Evolutionary conservation across 2,888 invertebrate genomes (phyloP), one percentile per base, ranked within the genome.

Genomic region (Periphyllus acericola): DNA sequence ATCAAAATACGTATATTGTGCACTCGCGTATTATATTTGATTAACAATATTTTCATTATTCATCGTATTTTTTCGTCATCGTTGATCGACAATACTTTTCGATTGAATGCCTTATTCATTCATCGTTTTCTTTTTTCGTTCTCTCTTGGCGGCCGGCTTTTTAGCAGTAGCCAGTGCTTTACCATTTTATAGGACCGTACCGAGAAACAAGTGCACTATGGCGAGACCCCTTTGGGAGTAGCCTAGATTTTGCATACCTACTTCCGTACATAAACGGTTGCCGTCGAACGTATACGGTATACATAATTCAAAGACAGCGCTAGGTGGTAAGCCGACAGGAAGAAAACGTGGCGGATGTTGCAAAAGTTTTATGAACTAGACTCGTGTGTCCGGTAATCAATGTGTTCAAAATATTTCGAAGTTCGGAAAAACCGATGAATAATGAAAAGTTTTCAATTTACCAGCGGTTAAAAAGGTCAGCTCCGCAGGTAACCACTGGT

Each of bases 221-320:
- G 1, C 3, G 46, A 46, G 46, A 1, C 8, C 46, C 82, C 32
- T 71, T 71, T 3, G 25, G 32, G 68, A 46, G 52, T 52, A 32
- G 29, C 32, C 32, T 71, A 32, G 68, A 21, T 68, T 25, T 11
- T 34, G 71, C 32, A 71, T 46, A 82, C 32, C 52, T 46, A 82
- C 32, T 68, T 81, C 40, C 68, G 60, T 34, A 68, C 25, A 21
- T 32, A 52, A 82, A 71, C 46, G 25, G 82, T 25, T 71, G 46
- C 32, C 32, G 32, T 82, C 17, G 32, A 52, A 76, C n/a, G 21
- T 71, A 82, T 82, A 71, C 71, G 71, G 21, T 71, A 82, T 82
- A 71, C 71, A 82, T 82, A 82, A 82, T 82, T 82, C 71, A 82
- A 82, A 29, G 29, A 78, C 52, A 32, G 52, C 25, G 19, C 60